Evolutionary conservation across 2,797 vertebrate genomes (phyloP), one percentile per base, ranked within the genome.

Genomic region (Odontamblyopus rebecca): DNA sequence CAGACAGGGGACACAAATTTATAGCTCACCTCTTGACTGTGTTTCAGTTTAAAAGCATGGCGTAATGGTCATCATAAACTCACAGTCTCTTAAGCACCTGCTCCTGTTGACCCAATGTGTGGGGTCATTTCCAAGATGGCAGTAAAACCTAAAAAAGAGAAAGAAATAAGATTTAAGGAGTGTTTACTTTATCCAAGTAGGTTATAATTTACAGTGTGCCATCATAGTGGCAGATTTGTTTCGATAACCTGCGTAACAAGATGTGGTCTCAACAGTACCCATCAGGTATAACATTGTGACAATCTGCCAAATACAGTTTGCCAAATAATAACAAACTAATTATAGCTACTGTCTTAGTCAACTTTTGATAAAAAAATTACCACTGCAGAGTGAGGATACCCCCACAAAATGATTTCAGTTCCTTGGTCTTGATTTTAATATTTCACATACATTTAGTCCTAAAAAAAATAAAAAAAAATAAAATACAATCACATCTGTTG

Each of bases 131-230:
- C 63, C 72, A 56, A 66, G 44, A 69, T 53, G 57, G 56, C 38
- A 51, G 32, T 38, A 68, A 71, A 72, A 50, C 19, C 54, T 38
- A 57, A 19, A 7, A 53, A 51, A 54, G 59, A 60, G n/a, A 26
- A 50, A 19, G 27, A 70, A 65, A 60, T 82, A 69, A 69, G 41
- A 41, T 70, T 70, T 66, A 61, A 7, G 60, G 70, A 73, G 59
- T 80, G 80, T 86, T 86, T 81, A 73, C 70, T 59, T 81, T 82
- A 85, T 69, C 50, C 75, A 79, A 82, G 74, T 64, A 8, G 48
- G 78, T 70, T 74, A 72, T 79, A 61, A 62, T 51, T 32, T 51
- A 61, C 35, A 50, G 71, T 66, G 60, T 82, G 53, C 57, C 0
- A 50, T 75, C 54, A 80, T 71, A 11, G n/a, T 9, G 2, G 38